These are phyloP conservation scores for Frankliniella intonsa DNA, from an alignment of 2,888 invertebrate genomes.

Conservation along the genomic window DNA sequence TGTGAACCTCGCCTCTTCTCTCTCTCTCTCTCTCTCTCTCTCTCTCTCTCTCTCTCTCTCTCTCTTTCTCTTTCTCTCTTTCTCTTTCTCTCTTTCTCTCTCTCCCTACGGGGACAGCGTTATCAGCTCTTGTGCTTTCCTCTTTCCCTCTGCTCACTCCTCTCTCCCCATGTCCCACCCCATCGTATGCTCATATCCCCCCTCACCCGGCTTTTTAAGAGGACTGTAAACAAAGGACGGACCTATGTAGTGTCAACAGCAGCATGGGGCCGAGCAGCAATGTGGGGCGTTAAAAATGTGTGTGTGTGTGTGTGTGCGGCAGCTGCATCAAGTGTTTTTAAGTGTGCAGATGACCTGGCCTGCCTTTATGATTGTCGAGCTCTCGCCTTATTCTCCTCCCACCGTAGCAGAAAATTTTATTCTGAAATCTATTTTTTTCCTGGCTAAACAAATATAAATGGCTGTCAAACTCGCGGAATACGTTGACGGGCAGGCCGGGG, in stretches of 20 bases:
- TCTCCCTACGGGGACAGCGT: too few species aligned
- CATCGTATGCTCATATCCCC: background rate
- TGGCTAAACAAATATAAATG: too few species aligned
- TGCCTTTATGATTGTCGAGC: too few species aligned
- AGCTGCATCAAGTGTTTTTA: too few species aligned
- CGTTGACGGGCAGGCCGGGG: too few species aligned
- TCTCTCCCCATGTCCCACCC: background rate
- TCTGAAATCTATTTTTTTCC: too few species aligned
- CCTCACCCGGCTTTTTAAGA: conserved; percentile 16
- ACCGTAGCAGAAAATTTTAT: too few species aligned
- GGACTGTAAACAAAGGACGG: background rate
- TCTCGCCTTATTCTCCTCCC: too few species aligned
- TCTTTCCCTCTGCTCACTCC: background rate
- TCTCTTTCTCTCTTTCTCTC: too few species aligned
- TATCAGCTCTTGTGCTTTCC: background rate
- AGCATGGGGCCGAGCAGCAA: background rate
- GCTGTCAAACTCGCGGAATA: too few species aligned
- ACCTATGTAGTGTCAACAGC: conserved; percentile 1
- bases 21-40: background rate
- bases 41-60: background rate
- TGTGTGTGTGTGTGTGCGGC: background rate
- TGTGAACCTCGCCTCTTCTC: background rate
- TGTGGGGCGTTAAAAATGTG: background rate
- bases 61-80: background rate
- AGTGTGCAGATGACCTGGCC: too few species aligned